These are phyloP conservation scores for Cataglyphis rosenhaueri DNA, from an alignment of 2,888 invertebrate genomes.

Conservation along the genomic window DNA sequence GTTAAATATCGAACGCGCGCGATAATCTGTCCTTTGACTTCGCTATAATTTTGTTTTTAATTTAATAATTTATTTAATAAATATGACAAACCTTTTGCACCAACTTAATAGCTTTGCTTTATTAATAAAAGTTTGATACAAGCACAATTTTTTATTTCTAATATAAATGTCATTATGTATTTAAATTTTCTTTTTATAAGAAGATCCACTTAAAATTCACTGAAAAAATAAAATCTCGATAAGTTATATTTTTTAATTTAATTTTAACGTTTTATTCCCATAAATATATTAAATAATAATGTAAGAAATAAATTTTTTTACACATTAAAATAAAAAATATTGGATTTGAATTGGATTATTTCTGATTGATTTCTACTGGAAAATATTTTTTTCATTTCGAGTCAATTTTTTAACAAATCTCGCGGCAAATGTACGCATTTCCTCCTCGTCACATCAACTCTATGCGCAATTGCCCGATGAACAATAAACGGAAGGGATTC, in stretches of 20 bases:
- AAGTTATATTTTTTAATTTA: not conserved
- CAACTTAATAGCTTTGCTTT: not conserved
- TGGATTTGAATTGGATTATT: not conserved
- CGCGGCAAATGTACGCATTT: not conserved
- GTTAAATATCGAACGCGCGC: not conserved
- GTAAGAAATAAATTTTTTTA: not conserved
- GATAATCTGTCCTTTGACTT: not conserved
- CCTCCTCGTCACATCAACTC: slow-evolving; percentile 9
- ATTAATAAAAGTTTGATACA: not conserved
- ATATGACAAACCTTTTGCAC: not conserved
- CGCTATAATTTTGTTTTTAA: not conserved
- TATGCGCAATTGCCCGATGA: slow-evolving; percentile 26
- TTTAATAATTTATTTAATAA: not conserved
- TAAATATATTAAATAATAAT: not conserved
- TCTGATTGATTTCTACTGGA: not conserved
- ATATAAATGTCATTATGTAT: not conserved
- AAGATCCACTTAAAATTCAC: not conserved
- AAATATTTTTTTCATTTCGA: not conserved
- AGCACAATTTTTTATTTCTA: not conserved
- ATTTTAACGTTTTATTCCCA: not conserved
- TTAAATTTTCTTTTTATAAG: not conserved
- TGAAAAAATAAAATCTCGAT: not conserved
- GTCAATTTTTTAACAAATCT: slow-evolving; percentile 6
- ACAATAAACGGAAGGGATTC: slow-evolving; percentile 6
- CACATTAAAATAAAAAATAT: not conserved